Evolutionary conservation across 2,113 vertebrate genomes (phyloP).

Genomic region (Orthonyx spaldingii): DNA sequence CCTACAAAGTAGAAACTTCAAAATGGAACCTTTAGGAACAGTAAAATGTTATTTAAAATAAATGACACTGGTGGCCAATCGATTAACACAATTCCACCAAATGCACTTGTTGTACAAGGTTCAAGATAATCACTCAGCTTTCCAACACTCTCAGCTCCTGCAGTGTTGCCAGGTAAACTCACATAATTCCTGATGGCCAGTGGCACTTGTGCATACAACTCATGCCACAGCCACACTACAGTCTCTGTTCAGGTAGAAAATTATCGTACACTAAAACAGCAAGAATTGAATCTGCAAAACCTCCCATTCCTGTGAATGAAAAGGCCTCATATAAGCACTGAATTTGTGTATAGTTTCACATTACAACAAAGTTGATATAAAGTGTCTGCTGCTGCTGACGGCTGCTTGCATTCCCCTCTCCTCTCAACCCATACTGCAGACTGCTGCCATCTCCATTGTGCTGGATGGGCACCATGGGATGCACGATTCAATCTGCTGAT

Average conservation of each 20-base stretch:
- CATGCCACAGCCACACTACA: not conserved
- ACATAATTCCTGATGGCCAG: fast-evolving
- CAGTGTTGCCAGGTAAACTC: not conserved
- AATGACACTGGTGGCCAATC: not conserved
- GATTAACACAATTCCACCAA: not conserved
- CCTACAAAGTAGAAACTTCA: not conserved
- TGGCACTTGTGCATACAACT: not conserved
- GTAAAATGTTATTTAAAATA: not conserved
- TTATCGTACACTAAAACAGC: not conserved
- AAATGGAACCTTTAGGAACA: not conserved
- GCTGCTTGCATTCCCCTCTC: not conserved
- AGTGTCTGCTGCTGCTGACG: fast-evolving
- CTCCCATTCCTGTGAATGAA: not conserved
- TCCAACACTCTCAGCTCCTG: not conserved
- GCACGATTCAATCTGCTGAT: not conserved
- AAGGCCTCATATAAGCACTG: not conserved
- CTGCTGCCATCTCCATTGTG: not conserved
- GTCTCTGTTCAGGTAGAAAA: not conserved
- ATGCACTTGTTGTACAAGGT: not conserved
- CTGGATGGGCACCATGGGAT: not conserved
- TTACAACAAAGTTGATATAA: not conserved
- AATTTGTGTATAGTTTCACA: not conserved
- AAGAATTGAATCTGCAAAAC: not conserved
- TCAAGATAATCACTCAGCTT: not conserved
- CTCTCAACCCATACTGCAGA: not conserved